Evolutionary conservation across 2,797 vertebrate species (phyloP), one percentile per base, ranked within the genome.

Genomic region (Crenuchus spilurus): DNA sequence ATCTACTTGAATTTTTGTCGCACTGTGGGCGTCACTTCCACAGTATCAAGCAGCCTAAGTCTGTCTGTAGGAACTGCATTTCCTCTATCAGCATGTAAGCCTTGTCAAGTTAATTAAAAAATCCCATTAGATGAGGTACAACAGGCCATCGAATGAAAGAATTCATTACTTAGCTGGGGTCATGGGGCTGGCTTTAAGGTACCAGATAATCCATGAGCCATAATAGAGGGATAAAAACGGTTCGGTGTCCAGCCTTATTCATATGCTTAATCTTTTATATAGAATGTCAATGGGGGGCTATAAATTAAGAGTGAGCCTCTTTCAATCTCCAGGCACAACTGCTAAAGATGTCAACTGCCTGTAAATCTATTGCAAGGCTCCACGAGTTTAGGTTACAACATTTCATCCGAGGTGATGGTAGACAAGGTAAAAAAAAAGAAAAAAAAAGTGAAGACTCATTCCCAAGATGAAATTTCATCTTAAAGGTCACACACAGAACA

Each of bases 401-500:
- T 52, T 28, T 31, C 33, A 26, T 52, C 46, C n/a, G 46, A 46
- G 35, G 63, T 61, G 69, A 48, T 41, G 51, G 63, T 37, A 66
- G n/a, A n/a, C n/a, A n/a, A n/a, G n/a, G 70, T 20, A 63, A 37
- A 37, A 64, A 6, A 68, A 14, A 46, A 20, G 61, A 72, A 76
- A 41, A 74, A n/a, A 16, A n/a, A n/a, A n/a, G n/a, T n/a, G 51
- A 51, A 6, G 22, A 39, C 58, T 58, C 26, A 9, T 44, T 74
- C 46, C 66, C n/a, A 22, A 62, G 63, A 81, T 79, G 67, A 79
- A 73, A 72, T 80, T 68, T 79, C n/a, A 37, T 55, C 57, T 39
- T 61, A 81, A 82, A 83, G 82, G 82, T 81, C 79, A 79, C 16
- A 7, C 24, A 52, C 26, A 66, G 70, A 79, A 72, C 57, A 69